Evolutionary conservation across 2,797 vertebrate species (phyloP), one percentile per base, ranked within the genome.

Genomic region (Sebastes iracundus): DNA sequence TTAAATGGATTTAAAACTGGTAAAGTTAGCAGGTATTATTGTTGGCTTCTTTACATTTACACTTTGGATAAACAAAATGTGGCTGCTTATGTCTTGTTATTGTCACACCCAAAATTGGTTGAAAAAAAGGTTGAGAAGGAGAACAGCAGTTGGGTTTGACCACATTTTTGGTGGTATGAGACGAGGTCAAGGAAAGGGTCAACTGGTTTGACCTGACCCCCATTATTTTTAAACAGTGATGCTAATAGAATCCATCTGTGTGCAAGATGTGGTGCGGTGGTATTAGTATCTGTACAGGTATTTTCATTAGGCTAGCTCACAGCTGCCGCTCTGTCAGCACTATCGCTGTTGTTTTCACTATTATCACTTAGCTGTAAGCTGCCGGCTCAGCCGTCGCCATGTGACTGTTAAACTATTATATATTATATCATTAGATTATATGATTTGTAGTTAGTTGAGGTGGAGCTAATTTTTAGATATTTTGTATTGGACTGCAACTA

Each of bases 121-220:
- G 7, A 55, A 59, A 18, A 59, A 18, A 64, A 18, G 7, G 25
- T 22, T 42, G 2, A 28, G n/a, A 9, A 42, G 55, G 12, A 22
- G 49, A 18, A 18, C 16, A 7, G 4, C 1, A 13, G n/a, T 28
- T 30, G 25, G 5, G 49, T 55, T 71, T 69, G 13, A 55, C 28
- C 6, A 22, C 18, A n/a, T 72, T 64, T 75, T 71, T 63, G 9
- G 2, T 27, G 32, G 23, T 4, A 46, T 20, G 32, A 68, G 32
- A 63, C 8, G 20, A 79, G 82, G 79, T 82, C 74, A 61, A 6
- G 58, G n/a, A 6, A 68, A 8, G 13, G 77, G 62, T 81, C 64
- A 64, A 8, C 23, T 7, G 16, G 3, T 25, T 28, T 67, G 77
- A 79, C 74, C 69, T 27, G 75, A 84, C 74, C 75, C 67, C n/a